Percentiles rank a stretch among this genome's conserved stretches.
phyloP scores from a whole-genome alignment of 2,797 vertebrate species.

The Valencia hispanica region DNA sequence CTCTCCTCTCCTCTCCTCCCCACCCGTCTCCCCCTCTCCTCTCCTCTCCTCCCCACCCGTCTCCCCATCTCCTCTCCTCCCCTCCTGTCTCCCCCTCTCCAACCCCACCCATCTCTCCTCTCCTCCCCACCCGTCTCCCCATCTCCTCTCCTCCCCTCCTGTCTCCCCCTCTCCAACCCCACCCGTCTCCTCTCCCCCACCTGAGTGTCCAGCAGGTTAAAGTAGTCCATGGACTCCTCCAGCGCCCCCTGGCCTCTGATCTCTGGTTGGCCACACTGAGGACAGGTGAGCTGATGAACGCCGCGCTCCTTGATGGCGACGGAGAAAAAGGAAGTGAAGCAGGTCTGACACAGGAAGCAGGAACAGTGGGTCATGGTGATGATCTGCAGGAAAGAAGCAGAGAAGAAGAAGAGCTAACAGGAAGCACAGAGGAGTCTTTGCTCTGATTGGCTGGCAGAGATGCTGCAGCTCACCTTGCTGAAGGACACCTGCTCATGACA shows the following conservation, averaged over 20 bases:
- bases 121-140: no score
- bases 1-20: no score
- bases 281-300: constrained; percentile 77
- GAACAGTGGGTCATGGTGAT: constrained; percentile 84
- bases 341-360: constrained; percentile 80
- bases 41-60: no score
- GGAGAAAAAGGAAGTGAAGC: constrained; percentile 80
- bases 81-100: no score
- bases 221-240: constrained; percentile 81
- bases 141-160: no score
- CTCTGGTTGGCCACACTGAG: constrained; percentile 79
- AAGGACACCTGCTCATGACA: constrained; percentile 81
- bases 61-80: no score
- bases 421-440: background rate
- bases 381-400: constrained; percentile 64
- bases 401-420: background rate
- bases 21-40: no score
- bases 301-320: constrained; percentile 81
- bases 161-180: no score
- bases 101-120: no score
- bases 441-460: constrained; percentile 2
- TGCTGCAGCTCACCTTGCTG: constrained; percentile 73
- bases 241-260: constrained; percentile 56
- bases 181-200: constrained; percentile 40
- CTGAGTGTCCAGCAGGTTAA: constrained; percentile 83